A percentile compares a stretch with the other conserved stretches of the same genome.
Evolutionary conservation across 2,888 invertebrate species (phyloP).

Genomic region (Leptopilina syphax): DNA sequence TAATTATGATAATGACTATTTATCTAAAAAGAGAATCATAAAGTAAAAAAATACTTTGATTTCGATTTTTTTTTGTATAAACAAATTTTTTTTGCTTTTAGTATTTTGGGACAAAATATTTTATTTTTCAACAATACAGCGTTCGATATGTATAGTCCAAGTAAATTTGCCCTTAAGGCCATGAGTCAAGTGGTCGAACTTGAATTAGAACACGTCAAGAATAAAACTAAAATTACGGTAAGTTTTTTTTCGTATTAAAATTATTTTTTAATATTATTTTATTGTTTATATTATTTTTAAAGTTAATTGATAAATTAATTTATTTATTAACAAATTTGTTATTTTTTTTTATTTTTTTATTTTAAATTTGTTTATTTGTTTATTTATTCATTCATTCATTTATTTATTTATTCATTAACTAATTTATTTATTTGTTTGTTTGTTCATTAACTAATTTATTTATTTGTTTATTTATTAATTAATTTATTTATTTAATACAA

Average conservation of each 20-base stretch:
- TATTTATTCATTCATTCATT: too few relatives aligned
- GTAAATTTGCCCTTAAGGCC: constrained; percentile 78
- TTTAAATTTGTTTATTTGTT: too few relatives aligned
- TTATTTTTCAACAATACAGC: neutral
- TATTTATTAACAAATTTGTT: too few relatives aligned
- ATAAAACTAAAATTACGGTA: constrained; percentile 50
- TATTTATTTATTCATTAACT: too few relatives aligned
- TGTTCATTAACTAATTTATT: too few relatives aligned
- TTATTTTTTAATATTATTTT: too few relatives aligned
- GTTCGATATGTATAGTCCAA: constrained; percentile 75
- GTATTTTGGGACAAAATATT: constrained; percentile 43
- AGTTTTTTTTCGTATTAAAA: neutral
- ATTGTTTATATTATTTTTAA: too few relatives aligned
- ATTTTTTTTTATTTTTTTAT: too few relatives aligned
- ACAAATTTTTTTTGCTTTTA: constrained; percentile 7
- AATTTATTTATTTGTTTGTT: too few relatives aligned
- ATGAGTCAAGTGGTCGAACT: constrained; percentile 77
- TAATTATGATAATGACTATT: neutral
- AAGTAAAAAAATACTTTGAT: neutral
- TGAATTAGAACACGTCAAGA: constrained; percentile 48
- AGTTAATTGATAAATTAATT: too few relatives aligned
- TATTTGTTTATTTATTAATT: too few relatives aligned
- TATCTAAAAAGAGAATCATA: neutral
- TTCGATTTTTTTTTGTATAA: neutral
- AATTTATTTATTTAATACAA: neutral